Evolutionary conservation across 2,797 vertebrate genomes (phyloP).

Genomic region (Urosaurus nigricauda): DNA sequence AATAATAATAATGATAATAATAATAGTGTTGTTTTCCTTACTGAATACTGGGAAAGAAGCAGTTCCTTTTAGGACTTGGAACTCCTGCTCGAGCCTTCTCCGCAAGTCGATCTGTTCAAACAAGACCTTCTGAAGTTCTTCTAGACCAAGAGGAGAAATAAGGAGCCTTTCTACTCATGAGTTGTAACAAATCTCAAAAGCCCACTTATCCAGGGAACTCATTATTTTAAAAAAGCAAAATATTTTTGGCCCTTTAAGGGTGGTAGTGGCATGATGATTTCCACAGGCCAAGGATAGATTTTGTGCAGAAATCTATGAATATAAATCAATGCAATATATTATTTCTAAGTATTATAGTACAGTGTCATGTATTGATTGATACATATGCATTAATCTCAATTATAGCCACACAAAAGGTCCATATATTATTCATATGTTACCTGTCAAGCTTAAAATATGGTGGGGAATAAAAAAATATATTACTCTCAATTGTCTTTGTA

Average conservation of each 20-base stretch:
- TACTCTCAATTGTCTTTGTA: constrained; percentile 79
- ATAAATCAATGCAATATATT: constrained; percentile 90
- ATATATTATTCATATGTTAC: constrained; percentile 89
- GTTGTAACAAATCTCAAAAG: constrained; percentile 79
- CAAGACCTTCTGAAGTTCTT: constrained; percentile 98
- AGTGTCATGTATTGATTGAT: constrained; percentile 88
- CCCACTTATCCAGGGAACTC: constrained; percentile 75
- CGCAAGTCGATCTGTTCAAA: constrained; percentile 97
- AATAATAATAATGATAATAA: constrained; percentile 38
- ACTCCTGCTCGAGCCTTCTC: constrained; percentile 96
- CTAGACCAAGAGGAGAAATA: constrained; percentile 76
- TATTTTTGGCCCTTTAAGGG: constrained; percentile 75
- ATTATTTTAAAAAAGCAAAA: constrained; percentile 74
- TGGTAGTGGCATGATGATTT: constrained; percentile 64
- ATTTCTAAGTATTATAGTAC: constrained; percentile 89
- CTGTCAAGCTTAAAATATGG: constrained; percentile 87
- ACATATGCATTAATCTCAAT: constrained; percentile 90
- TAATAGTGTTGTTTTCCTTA: constrained; percentile 80
- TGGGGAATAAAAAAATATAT: constrained; percentile 76
- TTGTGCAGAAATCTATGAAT: constrained; percentile 87
- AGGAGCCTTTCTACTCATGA: constrained; percentile 75
- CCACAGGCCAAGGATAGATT: constrained; percentile 79
- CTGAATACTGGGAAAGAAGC: constrained; percentile 96
- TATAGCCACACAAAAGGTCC: constrained; percentile 84
- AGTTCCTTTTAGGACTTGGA: constrained; percentile 95